Evolutionary conservation across 2,113 vertebrate genomes (phyloP).

Genomic region (Oreocharis arfaki): DNA sequence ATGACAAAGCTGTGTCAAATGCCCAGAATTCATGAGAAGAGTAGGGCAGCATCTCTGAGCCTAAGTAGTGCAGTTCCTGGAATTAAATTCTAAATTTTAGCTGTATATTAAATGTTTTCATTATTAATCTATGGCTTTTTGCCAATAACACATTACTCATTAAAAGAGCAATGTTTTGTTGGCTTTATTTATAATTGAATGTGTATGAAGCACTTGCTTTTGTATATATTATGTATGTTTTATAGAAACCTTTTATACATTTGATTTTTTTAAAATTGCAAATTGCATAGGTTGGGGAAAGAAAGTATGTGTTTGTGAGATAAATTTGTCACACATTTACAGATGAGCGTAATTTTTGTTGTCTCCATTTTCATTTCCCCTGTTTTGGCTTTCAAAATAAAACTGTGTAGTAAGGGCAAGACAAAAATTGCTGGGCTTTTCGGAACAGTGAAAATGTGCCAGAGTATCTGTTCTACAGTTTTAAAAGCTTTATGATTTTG

Average conservation of each 20-base stretch:
- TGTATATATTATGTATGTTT: not conserved
- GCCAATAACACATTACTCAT: not conserved
- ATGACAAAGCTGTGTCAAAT: not conserved
- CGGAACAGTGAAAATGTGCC: not conserved
- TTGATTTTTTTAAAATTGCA: not conserved
- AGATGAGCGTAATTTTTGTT: not conserved
- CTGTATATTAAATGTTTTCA: not conserved
- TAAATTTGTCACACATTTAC: not conserved
- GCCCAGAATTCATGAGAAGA: not conserved
- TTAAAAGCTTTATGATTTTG: not conserved
- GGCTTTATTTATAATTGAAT: not conserved
- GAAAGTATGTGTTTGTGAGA: not conserved
- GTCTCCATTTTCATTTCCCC: not conserved
- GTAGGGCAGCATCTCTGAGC: not conserved
- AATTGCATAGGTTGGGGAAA: not conserved
- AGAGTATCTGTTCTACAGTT: not conserved
- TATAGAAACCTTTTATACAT: not conserved
- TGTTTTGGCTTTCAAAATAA: not conserved
- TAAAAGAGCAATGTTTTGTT: not conserved
- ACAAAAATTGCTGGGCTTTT: not conserved
- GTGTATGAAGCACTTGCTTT: not conserved
- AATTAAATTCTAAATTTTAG: not conserved
- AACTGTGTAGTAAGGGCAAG: not conserved
- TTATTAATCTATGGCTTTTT: not conserved
- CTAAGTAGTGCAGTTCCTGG: not conserved